A percentile compares a stretch with the other conserved stretches of the same genome.
Evolutionary conservation across 2,113 vertebrate genomes (phyloP).

Genomic region (Brevimyrus niger): DNA sequence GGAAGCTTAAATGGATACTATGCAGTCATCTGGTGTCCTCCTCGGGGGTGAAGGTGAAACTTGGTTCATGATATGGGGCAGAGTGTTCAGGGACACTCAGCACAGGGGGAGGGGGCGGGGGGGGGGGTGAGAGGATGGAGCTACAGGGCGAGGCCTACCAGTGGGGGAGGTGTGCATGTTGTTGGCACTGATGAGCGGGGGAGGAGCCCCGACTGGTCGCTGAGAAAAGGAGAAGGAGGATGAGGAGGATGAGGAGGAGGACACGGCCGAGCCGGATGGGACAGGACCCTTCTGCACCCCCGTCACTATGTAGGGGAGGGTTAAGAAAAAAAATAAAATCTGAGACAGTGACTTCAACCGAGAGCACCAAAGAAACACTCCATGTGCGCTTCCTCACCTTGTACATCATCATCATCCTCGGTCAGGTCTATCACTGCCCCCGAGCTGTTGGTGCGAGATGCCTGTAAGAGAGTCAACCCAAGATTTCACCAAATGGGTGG

Average conservation of each 20-base stretch:
- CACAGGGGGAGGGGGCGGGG: background rate
- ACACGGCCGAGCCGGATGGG: conserved; percentile 20
- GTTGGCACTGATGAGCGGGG: conserved; percentile 37
- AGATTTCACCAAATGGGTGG: background rate
- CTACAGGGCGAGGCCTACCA: conserved; percentile 41
- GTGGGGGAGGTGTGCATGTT: conserved; percentile 12
- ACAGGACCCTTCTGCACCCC: conserved; percentile 54
- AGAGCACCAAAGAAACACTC: background rate
- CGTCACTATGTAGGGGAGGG: conserved; percentile 48
- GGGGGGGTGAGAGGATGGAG: background rate
- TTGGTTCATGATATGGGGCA: background rate
- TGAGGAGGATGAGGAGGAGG: conserved; percentile 11
- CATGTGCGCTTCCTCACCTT: conserved; percentile 43
- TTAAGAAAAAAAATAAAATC: background rate
- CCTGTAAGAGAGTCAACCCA: background rate
- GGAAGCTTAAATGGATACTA: background rate
- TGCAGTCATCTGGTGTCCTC: background rate
- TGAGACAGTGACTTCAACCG: background rate
- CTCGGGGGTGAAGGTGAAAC: background rate
- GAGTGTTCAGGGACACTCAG: background rate
- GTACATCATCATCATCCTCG: conserved; percentile 68
- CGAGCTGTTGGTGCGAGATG: conserved; percentile 43
- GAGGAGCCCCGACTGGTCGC: conserved; percentile 38
- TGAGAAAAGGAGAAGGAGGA: conserved; percentile 33
- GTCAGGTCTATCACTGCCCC: conserved; percentile 68